Evolutionary conservation across 2,888 invertebrate genomes (phyloP), one percentile per base, ranked within the genome.

Genomic region (Nemapogon koenigi): DNA sequence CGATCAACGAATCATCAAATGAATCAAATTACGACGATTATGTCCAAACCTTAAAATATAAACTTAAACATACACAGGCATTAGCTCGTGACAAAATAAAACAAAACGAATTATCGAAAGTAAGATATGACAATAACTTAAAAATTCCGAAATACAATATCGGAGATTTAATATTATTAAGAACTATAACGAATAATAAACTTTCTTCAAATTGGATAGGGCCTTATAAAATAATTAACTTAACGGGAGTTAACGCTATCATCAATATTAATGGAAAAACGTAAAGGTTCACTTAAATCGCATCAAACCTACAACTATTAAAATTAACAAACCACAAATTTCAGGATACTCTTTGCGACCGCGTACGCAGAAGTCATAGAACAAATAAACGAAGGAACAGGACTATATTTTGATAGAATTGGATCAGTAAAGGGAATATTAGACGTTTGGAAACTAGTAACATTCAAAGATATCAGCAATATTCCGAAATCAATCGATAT

Each of bases 61-160:
- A 44, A 44, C 35, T 51, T 16, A 45, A 44, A 17, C 41, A 43
- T 41, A 41, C 41, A 6, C 41, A 40, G 25, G 30, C 36, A 42
- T 35, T 43, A 13, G 50, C 49, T 10, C 15, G 42, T 10, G 31
- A 49, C 26, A 49, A 51, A 25, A 31, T 51, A 6, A 15, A 38
- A 19, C 37, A 42, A 8, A 50, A 53, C 42, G 32, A 42, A 43
- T 38, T 33, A 27, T 47, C 47, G 1, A 53, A 53, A 45, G 8
- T 35, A 18, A 33, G 29, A 13, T 45, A 26, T 35, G 37, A 41
- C 31, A 10, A 17, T 2, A 41, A 44, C 35, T 11, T 29, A 19
- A 41, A 43, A 14, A 32, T 28, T 13, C 26, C 19, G 3, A 18
- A 4, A 7, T 43, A 41, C 30, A 40, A 48, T 27, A 37, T 41